Percentiles rank a stretch among this genome's conserved stretches.
These are phyloP conservation scores for Fabriciana adippe DNA, from an alignment of 2,888 invertebrate species.

Conservation along the genomic window DNA sequence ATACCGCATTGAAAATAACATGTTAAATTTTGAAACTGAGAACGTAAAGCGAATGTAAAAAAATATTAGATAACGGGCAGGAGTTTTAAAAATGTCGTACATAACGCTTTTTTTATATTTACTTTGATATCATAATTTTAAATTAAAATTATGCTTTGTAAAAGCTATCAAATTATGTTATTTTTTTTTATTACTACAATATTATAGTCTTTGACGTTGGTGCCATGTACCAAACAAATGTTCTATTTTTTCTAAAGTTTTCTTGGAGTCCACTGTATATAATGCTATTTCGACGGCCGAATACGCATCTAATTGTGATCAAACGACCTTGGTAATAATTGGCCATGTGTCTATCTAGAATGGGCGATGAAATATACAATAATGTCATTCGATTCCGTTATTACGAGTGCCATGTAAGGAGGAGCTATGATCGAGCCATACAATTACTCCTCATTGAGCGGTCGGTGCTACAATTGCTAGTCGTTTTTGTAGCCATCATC, in stretches of 20 bases:
- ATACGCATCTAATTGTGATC: slow-evolving; percentile 12
- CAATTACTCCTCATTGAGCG: slow-evolving; percentile 75
- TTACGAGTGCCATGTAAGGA: slow-evolving; percentile 47
- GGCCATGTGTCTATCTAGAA: slow-evolving; percentile 28
- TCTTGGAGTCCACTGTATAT: neutral
- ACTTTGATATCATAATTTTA: neutral
- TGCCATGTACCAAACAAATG: too few relatives aligned
- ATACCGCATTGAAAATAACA: slow-evolving; percentile 2
- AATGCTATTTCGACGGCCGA: neutral
- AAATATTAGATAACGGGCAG: slow-evolving; percentile 6
- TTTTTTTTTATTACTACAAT: neutral
- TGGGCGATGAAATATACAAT: slow-evolving; percentile 37
- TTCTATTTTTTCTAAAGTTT: neutral
- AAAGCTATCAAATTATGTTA: neutral
- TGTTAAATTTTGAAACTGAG: slow-evolving; percentile 5
- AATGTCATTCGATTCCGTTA: slow-evolving; percentile 33
- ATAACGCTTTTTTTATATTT: neutral
- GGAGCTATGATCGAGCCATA: slow-evolving; percentile 58
- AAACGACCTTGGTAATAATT: slow-evolving; percentile 27
- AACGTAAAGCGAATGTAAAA: slow-evolving; percentile 11
- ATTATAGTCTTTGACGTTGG: too few relatives aligned
- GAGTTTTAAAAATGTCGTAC: slow-evolving; percentile 2
- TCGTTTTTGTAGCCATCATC: slow-evolving; percentile 58
- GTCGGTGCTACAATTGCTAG: slow-evolving; percentile 70
- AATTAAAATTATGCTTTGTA: neutral